Conservation (phyloP, 2,113 vertebrate species). For the Alligator mississippiensis region DNA sequence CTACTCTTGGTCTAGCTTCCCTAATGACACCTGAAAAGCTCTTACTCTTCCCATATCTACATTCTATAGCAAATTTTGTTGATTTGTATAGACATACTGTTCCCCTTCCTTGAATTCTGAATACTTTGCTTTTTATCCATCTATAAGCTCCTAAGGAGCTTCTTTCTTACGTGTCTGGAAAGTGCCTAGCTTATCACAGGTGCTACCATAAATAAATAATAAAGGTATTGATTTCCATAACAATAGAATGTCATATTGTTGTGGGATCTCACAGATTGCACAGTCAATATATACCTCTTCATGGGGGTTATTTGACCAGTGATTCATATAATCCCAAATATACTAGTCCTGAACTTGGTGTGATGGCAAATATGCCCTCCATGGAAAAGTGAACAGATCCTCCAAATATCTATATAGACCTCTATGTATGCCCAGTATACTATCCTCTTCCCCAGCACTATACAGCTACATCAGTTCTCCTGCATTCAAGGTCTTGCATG, state of each 20-base stretch:
- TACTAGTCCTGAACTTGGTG: background rate
- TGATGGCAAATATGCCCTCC: background rate
- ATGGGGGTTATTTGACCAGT: background rate
- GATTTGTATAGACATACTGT: background rate
- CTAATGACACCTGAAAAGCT: background rate
- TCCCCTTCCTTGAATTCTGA: background rate
- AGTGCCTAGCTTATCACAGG: background rate
- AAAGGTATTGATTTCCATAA: background rate
- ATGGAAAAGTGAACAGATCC: background rate
- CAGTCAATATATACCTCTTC: background rate
- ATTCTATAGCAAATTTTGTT: background rate
- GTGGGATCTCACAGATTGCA: background rate
- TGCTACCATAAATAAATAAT: background rate
- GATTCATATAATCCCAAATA: background rate
- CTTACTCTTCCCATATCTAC: background rate
- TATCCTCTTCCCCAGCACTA: background rate
- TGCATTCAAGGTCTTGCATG: background rate
- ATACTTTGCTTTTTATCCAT: background rate
- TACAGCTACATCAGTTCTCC: background rate
- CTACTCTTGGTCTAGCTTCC: background rate
- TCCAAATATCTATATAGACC: background rate
- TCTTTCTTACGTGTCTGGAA: background rate
- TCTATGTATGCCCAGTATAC: background rate
- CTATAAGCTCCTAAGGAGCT: background rate
- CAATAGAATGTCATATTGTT: background rate